A percentile compares a stretch with the other conserved stretches of the same genome.
These are phyloP conservation scores for Erebia palarica DNA, from an alignment of 2,888 invertebrate genomes.

Conservation along the genomic window DNA sequence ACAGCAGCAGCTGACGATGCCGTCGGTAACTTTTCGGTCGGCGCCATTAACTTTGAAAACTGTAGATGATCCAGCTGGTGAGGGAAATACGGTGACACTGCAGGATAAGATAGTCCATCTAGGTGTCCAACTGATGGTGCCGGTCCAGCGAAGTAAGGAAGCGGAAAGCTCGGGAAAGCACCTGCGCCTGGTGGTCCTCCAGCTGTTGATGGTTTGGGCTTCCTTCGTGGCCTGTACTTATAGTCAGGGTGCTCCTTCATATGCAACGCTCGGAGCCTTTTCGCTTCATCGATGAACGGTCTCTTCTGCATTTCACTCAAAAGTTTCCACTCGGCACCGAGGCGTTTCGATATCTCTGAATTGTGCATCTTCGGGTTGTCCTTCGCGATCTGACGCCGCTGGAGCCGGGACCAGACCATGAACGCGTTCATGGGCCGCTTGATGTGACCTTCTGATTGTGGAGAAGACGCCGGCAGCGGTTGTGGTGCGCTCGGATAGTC, in stretches of 20 bases:
- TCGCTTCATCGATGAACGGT: conserved; percentile 98
- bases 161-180: conserved; percentile 85
- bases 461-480: conserved; percentile 73
- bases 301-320: conserved; percentile 93
- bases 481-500: conserved; percentile 72
- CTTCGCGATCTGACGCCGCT: conserved; percentile 94
- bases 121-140: conserved; percentile 81
- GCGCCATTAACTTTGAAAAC: conserved; percentile 83
- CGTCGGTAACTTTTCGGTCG: conserved; percentile 73
- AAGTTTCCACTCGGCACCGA: conserved; percentile 97
- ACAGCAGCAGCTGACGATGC: conserved; percentile 82
- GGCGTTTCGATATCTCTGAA: conserved; percentile 93
- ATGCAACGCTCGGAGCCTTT: conserved; percentile 91
- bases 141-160: conserved; percentile 85
- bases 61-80: conserved; percentile 87
- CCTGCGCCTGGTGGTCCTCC: conserved; percentile 74
- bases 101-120: conserved; percentile 84
- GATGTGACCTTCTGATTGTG: conserved; percentile 89
- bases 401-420: conserved; percentile 98
- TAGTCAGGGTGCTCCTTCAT: conserved; percentile 97
- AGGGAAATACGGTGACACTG: conserved; percentile 89
- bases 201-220: conserved; percentile 88
- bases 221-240: conserved; percentile 93
- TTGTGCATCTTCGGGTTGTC: conserved; percentile 97
- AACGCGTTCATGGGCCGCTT: conserved; percentile 99